A percentile compares a stretch with the other conserved stretches of the same genome.
These are phyloP conservation scores for Vulpes lagopus DNA, from an alignment of 2,113 vertebrate genomes.

Conservation along the genomic window DNA sequence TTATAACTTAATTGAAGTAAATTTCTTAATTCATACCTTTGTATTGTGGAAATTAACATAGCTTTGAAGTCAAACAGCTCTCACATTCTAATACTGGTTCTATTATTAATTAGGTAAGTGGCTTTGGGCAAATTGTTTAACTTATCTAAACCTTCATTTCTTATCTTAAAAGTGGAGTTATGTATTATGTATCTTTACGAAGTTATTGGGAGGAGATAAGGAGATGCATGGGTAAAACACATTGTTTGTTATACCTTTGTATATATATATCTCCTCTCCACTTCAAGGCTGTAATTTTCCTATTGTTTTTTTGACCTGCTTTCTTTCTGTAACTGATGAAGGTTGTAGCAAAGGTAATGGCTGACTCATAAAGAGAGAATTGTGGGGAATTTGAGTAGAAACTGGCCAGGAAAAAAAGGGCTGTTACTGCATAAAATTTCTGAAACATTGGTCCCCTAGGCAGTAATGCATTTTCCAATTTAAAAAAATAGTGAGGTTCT, in stretches of 20 bases:
- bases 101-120: neutral
- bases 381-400: neutral
- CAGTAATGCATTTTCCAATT: neutral
- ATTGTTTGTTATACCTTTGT: neutral
- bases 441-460: neutral
- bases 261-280: neutral
- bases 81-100: neutral
- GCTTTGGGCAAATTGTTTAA: slow-evolving; percentile 1
- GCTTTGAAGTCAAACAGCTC: neutral
- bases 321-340: neutral
- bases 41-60: slow-evolving; percentile 17
- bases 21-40: neutral
- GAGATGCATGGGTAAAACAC: neutral
- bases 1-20: slow-evolving; percentile 47
- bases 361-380: neutral
- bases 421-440: neutral
- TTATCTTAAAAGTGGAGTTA: neutral
- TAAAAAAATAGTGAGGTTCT: neutral
- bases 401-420: neutral
- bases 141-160: neutral
- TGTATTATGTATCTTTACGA: neutral
- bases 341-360: neutral
- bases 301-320: slow-evolving; percentile 18
- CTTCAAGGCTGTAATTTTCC: neutral
- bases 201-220: neutral